Conservation (phyloP, 2,797 vertebrate species). For the Sebastes nivosus region DNA sequence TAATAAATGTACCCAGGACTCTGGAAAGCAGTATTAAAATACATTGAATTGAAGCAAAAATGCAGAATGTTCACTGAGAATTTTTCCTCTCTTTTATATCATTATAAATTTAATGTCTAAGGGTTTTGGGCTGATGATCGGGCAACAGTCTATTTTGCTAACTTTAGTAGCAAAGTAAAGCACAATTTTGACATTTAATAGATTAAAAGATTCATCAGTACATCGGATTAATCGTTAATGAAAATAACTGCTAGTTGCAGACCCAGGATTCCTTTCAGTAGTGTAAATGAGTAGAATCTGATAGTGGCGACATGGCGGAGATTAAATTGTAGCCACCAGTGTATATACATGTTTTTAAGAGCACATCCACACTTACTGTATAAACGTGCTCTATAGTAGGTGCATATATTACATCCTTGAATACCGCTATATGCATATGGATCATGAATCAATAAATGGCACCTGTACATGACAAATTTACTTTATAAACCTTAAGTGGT, state of each 20-base stretch:
- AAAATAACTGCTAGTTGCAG: background rate
- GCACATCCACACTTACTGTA: background rate
- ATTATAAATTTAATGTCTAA: background rate
- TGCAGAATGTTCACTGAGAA: background rate
- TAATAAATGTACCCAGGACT: background rate
- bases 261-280: background rate
- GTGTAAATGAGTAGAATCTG: conserved; percentile 8
- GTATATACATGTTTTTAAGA: background rate
- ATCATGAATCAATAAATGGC: background rate
- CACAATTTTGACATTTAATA: background rate
- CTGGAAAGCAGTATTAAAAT: background rate
- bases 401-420: background rate
- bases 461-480: background rate
- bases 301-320: background rate
- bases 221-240: background rate
- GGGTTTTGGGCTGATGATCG: background rate
- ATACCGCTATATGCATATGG: background rate
- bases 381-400: background rate
- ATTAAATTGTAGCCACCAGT: background rate
- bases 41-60: background rate
- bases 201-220: background rate
- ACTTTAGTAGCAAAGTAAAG: background rate
- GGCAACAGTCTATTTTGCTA: background rate
- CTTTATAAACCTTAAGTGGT: background rate
- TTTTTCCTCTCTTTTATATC: background rate